Percentiles rank a stretch among this genome's conserved stretches.
These are phyloP conservation scores for Rhabditoides inermis DNA, from an alignment of 2,888 invertebrate genomes.

Conservation along the genomic window DNA sequence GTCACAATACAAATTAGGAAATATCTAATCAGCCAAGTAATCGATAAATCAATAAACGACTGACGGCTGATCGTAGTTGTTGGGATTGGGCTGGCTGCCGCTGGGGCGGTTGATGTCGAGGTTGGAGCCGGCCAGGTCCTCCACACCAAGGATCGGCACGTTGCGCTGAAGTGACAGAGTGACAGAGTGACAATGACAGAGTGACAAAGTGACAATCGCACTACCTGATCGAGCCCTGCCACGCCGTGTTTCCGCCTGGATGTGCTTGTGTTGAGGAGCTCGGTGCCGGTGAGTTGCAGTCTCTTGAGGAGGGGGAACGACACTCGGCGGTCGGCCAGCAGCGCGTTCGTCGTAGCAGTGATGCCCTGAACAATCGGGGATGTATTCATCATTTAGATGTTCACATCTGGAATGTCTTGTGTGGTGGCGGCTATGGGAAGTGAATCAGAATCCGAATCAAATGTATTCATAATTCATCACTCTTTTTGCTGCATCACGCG, in stretches of 20 bases:
- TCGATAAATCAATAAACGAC: background rate
- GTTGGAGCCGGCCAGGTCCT: conserved; percentile 13
- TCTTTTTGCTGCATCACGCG: too few species aligned
- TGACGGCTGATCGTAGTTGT: background rate
- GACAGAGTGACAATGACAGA: too few species aligned
- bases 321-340: conserved; percentile 15
- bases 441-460: too few species aligned
- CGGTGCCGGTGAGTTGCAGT: conserved; percentile 26
- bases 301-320: conserved; percentile 17
- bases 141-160: conserved; percentile 30
- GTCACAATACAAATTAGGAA: too few species aligned
- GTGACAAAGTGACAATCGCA: too few species aligned
- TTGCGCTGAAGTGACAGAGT: too few species aligned
- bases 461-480: too few species aligned
- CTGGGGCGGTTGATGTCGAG: background rate
- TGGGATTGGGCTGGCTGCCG: conserved; percentile 1
- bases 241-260: conserved; percentile 21
- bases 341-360: conserved; percentile 17
- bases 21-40: background rate
- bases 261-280: conserved; percentile 13
- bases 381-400: conserved; percentile 1
- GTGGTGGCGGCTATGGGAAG: too few species aligned
- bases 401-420: too few species aligned
- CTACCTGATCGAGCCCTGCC: conserved; percentile 18
- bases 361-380: conserved; percentile 13